Evolutionary conservation across 2,888 invertebrate genomes (phyloP), one percentile per base, ranked within the genome.

Genomic region (Meiosimyza platycephala): DNA sequence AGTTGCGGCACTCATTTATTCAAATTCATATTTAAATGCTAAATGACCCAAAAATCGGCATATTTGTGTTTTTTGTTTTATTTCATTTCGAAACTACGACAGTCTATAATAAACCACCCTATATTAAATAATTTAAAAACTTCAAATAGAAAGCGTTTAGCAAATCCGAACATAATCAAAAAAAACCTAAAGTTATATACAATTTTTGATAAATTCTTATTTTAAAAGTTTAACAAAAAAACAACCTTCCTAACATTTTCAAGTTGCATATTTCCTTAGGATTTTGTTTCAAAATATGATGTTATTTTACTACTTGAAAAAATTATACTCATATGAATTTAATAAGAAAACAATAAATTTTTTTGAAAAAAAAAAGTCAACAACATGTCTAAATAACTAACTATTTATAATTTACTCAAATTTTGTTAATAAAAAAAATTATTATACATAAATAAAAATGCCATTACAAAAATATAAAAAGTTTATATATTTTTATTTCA

Each of bases 401-500:
- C 64, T 64, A 64, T 64, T 64, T 64, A 64, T 64, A 51, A 64
- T 64, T 64, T 64, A 64, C 64, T 51, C 64, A 50, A 9, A 51
- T 64, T 64, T 64, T 64, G 64, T 64, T 64, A 50, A 72, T 33
- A 73, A 15, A 15, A 65, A 69, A 72, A 75, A 9, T 33, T 47
- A 62, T 62, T 62, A 63, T 63, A 63, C 54, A 62, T 47, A 70
- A 16, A 69, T 57, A 69, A 65, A 70, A 59, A 67, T 4, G 22
- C 54, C n/a, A 40, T n/a, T 18, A 57, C 18, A 63, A 16, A 52
- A 33, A 66, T 47, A 60, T 5, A 59, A 13, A 12, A 22, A 51
- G 40, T 12, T 28, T 28, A 28, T 28, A 4, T 28, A 55, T n/a
- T 71, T 55, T 74, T 57, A 66, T 67, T 69, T 28, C 22, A 40